Conservation (phyloP, 1,140 invertebrate species). For the Fopius arisanus region DNA sequence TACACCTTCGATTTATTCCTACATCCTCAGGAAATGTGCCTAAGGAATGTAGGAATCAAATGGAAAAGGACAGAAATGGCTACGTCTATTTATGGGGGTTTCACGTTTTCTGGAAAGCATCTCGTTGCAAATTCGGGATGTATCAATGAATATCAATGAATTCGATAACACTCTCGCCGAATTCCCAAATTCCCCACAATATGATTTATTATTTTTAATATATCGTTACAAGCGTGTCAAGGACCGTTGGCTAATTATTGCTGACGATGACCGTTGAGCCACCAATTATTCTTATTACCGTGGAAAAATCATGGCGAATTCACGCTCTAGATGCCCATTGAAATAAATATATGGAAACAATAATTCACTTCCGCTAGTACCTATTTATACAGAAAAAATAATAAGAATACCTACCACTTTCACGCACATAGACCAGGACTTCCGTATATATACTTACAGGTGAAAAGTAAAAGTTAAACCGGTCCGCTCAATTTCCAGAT, state of each 20-base stretch:
- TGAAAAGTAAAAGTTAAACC: constrained; percentile 9
- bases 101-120: too few species aligned
- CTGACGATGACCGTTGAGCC: constrained; percentile 13
- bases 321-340: background rate
- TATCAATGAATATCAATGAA: too few species aligned
- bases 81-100: too few species aligned
- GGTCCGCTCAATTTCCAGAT: background rate
- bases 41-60: too few species aligned
- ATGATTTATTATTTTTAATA: constrained; percentile 35
- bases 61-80: too few species aligned
- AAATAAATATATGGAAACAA: background rate
- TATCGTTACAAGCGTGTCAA: constrained; percentile 38
- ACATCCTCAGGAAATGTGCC: too few species aligned
- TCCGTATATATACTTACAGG: background rate
- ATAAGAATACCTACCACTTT: background rate
- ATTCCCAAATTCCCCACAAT: constrained; percentile 6
- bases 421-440: background rate
- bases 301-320: background rate
- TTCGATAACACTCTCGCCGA: too few species aligned
- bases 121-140: too few species aligned
- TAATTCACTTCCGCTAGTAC: background rate
- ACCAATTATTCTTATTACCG: background rate
- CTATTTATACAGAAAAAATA: background rate
- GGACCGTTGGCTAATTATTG: constrained; percentile 37
- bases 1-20: too few species aligned